Conservation (phyloP, 1,140 invertebrate genomes). For the Drosophila watanabei region DNA sequence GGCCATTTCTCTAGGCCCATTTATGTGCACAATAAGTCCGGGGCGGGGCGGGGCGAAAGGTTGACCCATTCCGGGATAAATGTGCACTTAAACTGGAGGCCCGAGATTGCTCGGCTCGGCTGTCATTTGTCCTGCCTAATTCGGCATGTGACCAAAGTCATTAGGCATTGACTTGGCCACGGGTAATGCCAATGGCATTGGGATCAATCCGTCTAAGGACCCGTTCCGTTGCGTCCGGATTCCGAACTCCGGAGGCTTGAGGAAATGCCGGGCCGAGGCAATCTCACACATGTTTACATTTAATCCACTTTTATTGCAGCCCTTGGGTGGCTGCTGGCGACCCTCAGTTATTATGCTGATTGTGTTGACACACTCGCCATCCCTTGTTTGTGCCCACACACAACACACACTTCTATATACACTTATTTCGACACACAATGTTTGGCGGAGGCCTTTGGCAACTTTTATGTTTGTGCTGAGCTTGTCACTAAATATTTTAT, state of each 20-base stretch:
- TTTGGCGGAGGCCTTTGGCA: constrained; percentile 26
- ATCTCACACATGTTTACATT: constrained; percentile 72
- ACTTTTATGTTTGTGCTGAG: constrained; percentile 55
- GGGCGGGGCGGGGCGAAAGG: constrained; percentile 12
- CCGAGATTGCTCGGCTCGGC: constrained; percentile 34
- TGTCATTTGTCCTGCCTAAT: constrained; percentile 68
- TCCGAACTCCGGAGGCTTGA: constrained; percentile 17
- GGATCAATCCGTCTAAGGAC: constrained; percentile 59
- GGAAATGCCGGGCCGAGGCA: constrained; percentile 27
- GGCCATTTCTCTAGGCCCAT: constrained; percentile 14
- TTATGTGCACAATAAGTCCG: constrained; percentile 24
- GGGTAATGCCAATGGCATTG: constrained; percentile 34
- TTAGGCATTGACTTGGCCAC: constrained; percentile 64
- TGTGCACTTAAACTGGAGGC: constrained; percentile 46
- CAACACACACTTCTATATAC: neutral
- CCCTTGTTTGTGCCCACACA: constrained; percentile 19
- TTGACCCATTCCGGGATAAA: constrained; percentile 33
- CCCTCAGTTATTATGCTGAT: constrained; percentile 80
- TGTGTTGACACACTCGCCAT: constrained; percentile 67
- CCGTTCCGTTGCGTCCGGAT: neutral
- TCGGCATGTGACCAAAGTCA: constrained; percentile 72
- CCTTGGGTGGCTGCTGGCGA: constrained; percentile 15
- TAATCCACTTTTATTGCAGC: constrained; percentile 79
- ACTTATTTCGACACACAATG: constrained; percentile 4
- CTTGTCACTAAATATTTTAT: constrained; percentile 71